A percentile compares a stretch with the other conserved stretches of the same genome.
These are phyloP conservation scores for Tetraodon nigroviridis DNA, from an alignment of 2,113 vertebrate genomes.

Conservation along the genomic window DNA sequence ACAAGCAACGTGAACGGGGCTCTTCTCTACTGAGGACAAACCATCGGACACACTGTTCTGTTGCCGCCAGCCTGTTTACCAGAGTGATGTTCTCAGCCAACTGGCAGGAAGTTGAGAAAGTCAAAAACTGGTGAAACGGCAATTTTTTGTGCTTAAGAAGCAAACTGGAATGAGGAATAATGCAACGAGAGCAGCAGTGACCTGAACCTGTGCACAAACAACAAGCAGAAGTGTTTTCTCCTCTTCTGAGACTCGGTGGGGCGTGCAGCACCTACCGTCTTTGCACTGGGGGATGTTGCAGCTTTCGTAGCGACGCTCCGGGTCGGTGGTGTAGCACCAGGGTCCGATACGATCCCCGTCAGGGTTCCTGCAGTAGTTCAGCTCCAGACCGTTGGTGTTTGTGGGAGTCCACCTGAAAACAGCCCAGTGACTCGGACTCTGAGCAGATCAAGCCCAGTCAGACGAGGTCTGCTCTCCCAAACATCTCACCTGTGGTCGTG, in stretches of 20 bases:
- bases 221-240: not conserved
- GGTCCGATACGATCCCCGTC: conserved; percentile 85
- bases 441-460: not conserved
- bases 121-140: not conserved
- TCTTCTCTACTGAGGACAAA: no score
- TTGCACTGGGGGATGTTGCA: conserved; percentile 88
- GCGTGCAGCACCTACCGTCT: conserved; percentile 70
- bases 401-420: conserved; percentile 81
- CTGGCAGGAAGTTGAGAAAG: not conserved
- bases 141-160: not conserved
- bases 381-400: conserved; percentile 81
- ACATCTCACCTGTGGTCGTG: conserved; percentile 86
- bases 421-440: no score
- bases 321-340: conserved; percentile 90
- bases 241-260: not conserved
- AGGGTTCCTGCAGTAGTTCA: conserved; percentile 94
- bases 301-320: conserved; percentile 80
- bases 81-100: not conserved
- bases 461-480: not conserved
- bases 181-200: no score
- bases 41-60: no score
- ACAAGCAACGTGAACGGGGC: no score
- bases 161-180: not conserved
- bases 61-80: no score
- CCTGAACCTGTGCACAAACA: not conserved